Percentiles rank a stretch among this genome's conserved stretches.
Conservation (phyloP, 2,113 vertebrate genomes). For the Actinemys pallida region DNA sequence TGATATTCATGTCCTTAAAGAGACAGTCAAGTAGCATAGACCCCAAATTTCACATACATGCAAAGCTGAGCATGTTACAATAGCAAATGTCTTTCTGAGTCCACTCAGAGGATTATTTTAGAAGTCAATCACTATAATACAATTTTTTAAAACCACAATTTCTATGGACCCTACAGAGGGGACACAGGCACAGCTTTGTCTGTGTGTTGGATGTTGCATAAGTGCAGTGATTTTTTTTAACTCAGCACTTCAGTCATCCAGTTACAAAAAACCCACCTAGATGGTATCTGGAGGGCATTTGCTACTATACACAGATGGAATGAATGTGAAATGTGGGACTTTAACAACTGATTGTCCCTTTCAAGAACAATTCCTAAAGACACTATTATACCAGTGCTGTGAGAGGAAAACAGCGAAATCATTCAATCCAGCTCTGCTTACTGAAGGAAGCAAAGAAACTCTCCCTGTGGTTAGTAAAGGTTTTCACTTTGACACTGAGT, state of each 20-base stretch:
- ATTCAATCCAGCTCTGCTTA: not conserved
- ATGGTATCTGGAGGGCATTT: not conserved
- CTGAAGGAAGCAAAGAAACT: fast-evolving
- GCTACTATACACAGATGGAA: not conserved
- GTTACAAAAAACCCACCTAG: not conserved
- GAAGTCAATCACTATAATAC: not conserved
- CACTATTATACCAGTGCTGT: not conserved
- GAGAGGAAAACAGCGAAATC: not conserved
- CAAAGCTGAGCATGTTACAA: conserved; percentile 7
- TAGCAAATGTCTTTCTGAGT: not conserved
- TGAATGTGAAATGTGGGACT: not conserved
- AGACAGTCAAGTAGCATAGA: conserved; percentile 54
- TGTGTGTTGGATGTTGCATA: not conserved
- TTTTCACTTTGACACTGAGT: not conserved
- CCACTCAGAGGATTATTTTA: not conserved
- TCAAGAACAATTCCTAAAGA: not conserved
- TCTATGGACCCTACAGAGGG: not conserved
- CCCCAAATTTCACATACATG: conserved; percentile 18
- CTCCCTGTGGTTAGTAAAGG: not conserved
- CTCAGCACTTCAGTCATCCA: not conserved
- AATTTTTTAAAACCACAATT: not conserved
- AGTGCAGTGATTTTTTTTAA: not conserved
- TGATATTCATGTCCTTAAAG: conserved; percentile 12
- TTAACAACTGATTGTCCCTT: conserved; percentile 1
- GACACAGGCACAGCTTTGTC: not conserved